These are phyloP conservation scores for Phyllostomus discolor DNA, from an alignment of 2,113 vertebrate species.

Conservation along the genomic window DNA sequence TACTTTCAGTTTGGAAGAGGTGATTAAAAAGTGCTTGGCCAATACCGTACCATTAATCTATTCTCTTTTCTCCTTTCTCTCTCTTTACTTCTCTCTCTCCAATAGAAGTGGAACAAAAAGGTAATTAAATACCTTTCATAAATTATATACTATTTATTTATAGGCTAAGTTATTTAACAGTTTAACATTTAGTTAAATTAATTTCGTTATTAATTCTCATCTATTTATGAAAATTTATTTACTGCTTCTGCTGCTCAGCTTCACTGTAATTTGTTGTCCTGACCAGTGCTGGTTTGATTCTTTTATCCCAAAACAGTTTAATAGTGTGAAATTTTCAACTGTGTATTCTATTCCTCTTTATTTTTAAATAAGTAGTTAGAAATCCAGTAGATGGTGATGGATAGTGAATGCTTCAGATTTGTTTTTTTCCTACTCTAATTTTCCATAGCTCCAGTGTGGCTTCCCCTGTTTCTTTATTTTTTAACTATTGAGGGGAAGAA, in stretches of 20 bases:
- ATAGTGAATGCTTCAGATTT: slow-evolving; percentile 13
- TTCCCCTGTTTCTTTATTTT: neutral
- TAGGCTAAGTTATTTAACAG: slow-evolving; percentile 83
- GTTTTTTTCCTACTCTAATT: neutral
- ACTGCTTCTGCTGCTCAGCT: slow-evolving; percentile 85
- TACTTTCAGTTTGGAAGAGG: slow-evolving; percentile 82
- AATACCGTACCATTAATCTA: slow-evolving; percentile 90
- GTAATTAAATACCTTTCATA: slow-evolving; percentile 95
- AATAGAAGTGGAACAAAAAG: slow-evolving; percentile 99
- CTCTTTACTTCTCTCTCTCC: slow-evolving; percentile 89
- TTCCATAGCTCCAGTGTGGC: neutral
- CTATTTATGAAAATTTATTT: slow-evolving; percentile 82
- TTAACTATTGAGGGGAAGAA: neutral
- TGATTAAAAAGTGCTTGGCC: slow-evolving; percentile 85
- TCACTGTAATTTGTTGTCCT: slow-evolving; percentile 67
- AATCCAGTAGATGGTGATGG: neutral
- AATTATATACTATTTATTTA: slow-evolving; percentile 85
- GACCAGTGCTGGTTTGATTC: slow-evolving; percentile 37
- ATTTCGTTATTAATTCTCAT: slow-evolving; percentile 84
- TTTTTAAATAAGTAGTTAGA: slow-evolving; percentile 35
- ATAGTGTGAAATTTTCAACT: slow-evolving; percentile 20
- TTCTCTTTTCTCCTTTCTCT: slow-evolving; percentile 91
- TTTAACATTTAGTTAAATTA: slow-evolving; percentile 83
- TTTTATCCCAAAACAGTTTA: slow-evolving; percentile 42
- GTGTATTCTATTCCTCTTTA: slow-evolving; percentile 35